Conservation (phyloP, 2,888 invertebrate genomes). For the Andrena bucephala region DNA sequence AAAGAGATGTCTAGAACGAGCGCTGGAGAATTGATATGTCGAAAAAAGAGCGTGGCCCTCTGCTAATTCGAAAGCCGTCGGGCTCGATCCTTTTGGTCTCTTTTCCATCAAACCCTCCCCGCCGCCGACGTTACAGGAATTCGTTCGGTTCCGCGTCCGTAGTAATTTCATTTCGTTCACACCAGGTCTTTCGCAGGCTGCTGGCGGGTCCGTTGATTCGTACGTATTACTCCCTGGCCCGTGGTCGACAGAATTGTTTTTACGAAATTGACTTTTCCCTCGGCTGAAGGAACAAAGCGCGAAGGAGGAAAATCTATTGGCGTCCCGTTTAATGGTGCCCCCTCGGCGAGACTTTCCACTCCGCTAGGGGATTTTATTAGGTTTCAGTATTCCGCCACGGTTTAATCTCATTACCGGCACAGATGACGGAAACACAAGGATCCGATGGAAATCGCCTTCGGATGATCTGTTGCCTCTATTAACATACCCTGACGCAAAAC, state of each 20-base stretch:
- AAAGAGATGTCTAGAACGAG: slow-evolving; percentile 17
- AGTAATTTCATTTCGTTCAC: slow-evolving; percentile 80
- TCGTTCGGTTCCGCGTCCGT: slow-evolving; percentile 67
- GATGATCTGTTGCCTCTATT: slow-evolving; percentile 33
- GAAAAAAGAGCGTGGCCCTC: slow-evolving; percentile 21
- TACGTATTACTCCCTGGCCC: slow-evolving; percentile 73
- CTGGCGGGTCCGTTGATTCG: slow-evolving; percentile 66
- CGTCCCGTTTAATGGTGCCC: slow-evolving; percentile 65
- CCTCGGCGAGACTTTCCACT: slow-evolving; percentile 48
- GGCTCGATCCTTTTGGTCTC: slow-evolving; percentile 44
- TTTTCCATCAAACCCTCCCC: slow-evolving; percentile 32
- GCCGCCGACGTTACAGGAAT: slow-evolving; percentile 71
- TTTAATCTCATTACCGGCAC: slow-evolving; percentile 57
- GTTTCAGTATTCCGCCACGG: slow-evolving; percentile 52
- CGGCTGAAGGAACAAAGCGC: slow-evolving; percentile 61
- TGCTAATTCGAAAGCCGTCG: slow-evolving; percentile 51
- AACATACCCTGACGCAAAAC: slow-evolving; percentile 4
- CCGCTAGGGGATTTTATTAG: slow-evolving; percentile 56
- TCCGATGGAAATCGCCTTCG: slow-evolving; percentile 38
- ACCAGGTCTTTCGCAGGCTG: slow-evolving; percentile 66
- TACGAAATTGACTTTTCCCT: slow-evolving; percentile 79
- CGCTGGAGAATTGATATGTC: slow-evolving; percentile 58
- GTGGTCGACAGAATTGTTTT: slow-evolving; percentile 78
- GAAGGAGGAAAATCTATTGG: slow-evolving; percentile 63
- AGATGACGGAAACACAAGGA: slow-evolving; percentile 32